phyloP scores from a whole-genome alignment of 2,113 vertebrate species.

The Vimba vimba region DNA sequence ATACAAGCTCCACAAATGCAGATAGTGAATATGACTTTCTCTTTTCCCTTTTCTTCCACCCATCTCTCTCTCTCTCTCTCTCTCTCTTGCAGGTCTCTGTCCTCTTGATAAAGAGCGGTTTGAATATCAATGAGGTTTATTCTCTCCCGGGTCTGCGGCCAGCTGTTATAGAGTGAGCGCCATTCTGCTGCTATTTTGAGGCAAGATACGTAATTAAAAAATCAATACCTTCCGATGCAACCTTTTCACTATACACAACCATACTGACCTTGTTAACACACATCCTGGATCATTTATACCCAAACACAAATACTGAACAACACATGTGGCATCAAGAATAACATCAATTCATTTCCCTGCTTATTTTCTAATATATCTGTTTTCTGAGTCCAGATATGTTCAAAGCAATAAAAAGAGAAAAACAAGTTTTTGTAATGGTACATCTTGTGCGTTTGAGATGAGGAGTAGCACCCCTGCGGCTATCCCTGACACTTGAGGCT shows the following conservation, averaged over 20 bases:
- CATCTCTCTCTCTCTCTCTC: slow-evolving; percentile 20
- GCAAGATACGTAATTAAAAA: slow-evolving; percentile 57
- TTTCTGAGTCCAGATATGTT: background rate
- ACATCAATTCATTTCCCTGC: background rate
- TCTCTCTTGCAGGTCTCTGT: slow-evolving; percentile 49
- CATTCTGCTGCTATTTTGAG: slow-evolving; percentile 47
- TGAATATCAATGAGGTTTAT: slow-evolving; percentile 65
- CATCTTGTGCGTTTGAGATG: slow-evolving; percentile 26
- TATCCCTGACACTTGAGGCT: slow-evolving; percentile 23
- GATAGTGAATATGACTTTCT: slow-evolving; percentile 16
- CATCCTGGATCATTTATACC: background rate
- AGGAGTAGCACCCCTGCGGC: slow-evolving; percentile 31
- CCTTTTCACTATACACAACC: slow-evolving; percentile 57
- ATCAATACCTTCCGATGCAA: slow-evolving; percentile 62
- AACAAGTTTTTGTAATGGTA: background rate
- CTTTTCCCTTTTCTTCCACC: slow-evolving; percentile 18
- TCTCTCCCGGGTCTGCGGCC: slow-evolving; percentile 47
- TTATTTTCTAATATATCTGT: background rate
- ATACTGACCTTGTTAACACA: slow-evolving; percentile 53
- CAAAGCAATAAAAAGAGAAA: background rate
- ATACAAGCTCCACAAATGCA: slow-evolving; percentile 8
- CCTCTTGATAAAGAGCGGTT: slow-evolving; percentile 56
- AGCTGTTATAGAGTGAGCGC: slow-evolving; percentile 53
- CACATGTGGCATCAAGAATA: slow-evolving; percentile 4
- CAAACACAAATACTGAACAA: slow-evolving; percentile 26